A percentile compares a stretch with the other conserved stretches of the same genome.
Conservation (phyloP, 2,888 invertebrate species). For the Chrysodeixis includens region DNA sequence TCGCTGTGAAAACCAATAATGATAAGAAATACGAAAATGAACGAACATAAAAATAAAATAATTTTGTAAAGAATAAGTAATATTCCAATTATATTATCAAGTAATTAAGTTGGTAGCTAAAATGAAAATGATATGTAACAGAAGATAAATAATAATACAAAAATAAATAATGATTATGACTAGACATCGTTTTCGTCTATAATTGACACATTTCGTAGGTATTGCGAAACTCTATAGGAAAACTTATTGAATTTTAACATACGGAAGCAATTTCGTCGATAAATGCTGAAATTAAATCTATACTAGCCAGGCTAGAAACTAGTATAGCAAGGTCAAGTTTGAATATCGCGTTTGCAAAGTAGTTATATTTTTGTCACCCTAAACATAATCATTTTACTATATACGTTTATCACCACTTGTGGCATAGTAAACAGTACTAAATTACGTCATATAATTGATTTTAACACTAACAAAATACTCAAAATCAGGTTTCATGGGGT, state of each 20-base stretch:
- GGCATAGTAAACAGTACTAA: not conserved
- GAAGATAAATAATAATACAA: slow-evolving; percentile 39
- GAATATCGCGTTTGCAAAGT: not conserved
- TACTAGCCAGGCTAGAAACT: slow-evolving; percentile 12
- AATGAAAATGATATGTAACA: slow-evolving; percentile 44
- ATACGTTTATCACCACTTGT: not conserved
- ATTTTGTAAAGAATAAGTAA: slow-evolving; percentile 29
- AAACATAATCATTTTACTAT: not conserved
- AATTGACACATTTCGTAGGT: slow-evolving; percentile 31
- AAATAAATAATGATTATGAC: slow-evolving; percentile 37
- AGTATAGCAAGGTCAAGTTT: not conserved
- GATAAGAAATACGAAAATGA: slow-evolving; percentile 38
- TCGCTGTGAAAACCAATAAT: slow-evolving; percentile 50
- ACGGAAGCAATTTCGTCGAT: slow-evolving; percentile 19
- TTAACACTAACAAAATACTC: slow-evolving; percentile 25
- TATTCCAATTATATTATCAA: slow-evolving; percentile 23
- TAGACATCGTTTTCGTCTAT: slow-evolving; percentile 43
- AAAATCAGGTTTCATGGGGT: slow-evolving; percentile 34
- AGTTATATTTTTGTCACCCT: not conserved
- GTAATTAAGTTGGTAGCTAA: slow-evolving; percentile 26
- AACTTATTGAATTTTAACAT: not conserved
- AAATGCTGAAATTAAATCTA: slow-evolving; percentile 23
- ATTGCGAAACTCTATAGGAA: slow-evolving; percentile 3
- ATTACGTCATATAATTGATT: slow-evolving; percentile 5
- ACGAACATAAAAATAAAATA: slow-evolving; percentile 47